Percentiles rank a stretch among this genome's conserved stretches.
Conservation (phyloP, 2,113 vertebrate species). For the Spilogale gracilis region DNA sequence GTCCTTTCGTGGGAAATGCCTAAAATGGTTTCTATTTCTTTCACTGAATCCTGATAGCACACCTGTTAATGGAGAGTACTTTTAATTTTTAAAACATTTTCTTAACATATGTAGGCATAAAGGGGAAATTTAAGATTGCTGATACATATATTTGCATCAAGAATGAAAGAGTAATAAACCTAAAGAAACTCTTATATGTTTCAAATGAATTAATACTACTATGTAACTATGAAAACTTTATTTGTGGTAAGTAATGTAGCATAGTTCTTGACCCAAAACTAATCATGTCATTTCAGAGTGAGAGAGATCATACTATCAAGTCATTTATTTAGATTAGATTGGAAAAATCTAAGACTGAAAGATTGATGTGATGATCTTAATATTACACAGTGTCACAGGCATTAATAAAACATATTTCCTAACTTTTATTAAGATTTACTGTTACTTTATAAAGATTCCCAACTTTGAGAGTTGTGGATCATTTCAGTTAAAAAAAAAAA, state of each 20-base stretch:
- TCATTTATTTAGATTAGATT: conserved; percentile 13
- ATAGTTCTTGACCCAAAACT: neutral
- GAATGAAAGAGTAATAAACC: neutral
- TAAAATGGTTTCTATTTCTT: neutral
- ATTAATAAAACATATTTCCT: neutral
- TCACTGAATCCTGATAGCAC: neutral
- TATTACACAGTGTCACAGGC: neutral
- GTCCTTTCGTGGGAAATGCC: neutral
- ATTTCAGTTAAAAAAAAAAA: neutral
- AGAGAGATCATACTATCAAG: neutral
- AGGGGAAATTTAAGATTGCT: neutral
- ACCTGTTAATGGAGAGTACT: neutral
- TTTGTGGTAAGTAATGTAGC: neutral
- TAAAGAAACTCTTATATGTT: neutral
- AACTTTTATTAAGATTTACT: neutral
- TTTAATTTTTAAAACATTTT: neutral
- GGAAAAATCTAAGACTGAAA: neutral
- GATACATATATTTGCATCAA: neutral
- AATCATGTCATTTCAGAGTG: neutral
- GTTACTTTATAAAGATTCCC: neutral
- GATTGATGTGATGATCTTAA: neutral
- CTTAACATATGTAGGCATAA: neutral
- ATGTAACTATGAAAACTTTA: neutral
- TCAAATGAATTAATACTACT: neutral
- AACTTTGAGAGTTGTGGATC: neutral